phyloP scores from a whole-genome alignment of 2,797 vertebrate species.

The Cottoperca gobio region DNA sequence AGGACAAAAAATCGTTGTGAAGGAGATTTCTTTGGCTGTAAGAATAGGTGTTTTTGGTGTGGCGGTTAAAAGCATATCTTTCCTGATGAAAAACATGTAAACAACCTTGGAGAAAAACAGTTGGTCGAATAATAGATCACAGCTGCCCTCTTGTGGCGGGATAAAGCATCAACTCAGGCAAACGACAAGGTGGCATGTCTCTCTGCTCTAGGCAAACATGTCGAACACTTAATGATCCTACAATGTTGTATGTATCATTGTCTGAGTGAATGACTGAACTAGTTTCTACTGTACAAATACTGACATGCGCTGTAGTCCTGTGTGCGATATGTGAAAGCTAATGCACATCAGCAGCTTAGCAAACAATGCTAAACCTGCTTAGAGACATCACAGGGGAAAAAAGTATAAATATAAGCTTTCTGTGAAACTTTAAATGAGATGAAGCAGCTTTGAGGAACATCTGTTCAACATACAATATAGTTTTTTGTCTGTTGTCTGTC shows the following conservation, averaged over 20 bases:
- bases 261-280: not conserved
- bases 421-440: not conserved
- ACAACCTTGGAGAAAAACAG: slow-evolving; percentile 42
- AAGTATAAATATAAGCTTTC: not conserved
- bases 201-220: not conserved
- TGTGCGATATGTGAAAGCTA: not conserved
- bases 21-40: slow-evolving; percentile 12
- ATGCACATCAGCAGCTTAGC: not conserved
- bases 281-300: not conserved
- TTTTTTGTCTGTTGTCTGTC: no score
- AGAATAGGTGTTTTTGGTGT: slow-evolving; percentile 11
- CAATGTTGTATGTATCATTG: not conserved
- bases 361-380: not conserved
- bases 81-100: slow-evolving; percentile 25
- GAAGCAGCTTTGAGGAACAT: slow-evolving; percentile 3
- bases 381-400: slow-evolving; percentile 1
- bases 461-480: not conserved
- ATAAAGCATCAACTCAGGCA: slow-evolving; percentile 5
- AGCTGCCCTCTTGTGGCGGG: slow-evolving; percentile 79
- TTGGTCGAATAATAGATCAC: slow-evolving; percentile 54
- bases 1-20: not conserved
- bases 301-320: not conserved
- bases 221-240: not conserved
- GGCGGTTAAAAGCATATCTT: slow-evolving; percentile 21
- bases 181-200: slow-evolving; percentile 6